Conservation (phyloP, 2,113 vertebrate species). For the Neolamprologus fasciatus region DNA sequence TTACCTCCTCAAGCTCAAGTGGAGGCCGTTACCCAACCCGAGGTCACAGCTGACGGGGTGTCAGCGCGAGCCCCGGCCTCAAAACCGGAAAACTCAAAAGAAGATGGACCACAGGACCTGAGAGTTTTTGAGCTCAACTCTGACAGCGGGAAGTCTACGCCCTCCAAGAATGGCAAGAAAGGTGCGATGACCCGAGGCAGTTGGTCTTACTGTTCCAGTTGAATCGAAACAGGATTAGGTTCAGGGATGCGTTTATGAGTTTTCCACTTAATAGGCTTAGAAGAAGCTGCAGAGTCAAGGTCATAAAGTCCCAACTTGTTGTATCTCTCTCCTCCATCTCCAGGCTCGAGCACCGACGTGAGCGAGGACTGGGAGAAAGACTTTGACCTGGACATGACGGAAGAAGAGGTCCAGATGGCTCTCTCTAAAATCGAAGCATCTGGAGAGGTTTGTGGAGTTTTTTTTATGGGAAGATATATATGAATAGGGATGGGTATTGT, state of each 20-base stretch:
- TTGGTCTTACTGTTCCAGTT: not conserved
- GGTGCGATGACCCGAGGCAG: conserved; percentile 59
- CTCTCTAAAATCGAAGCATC: conserved; percentile 85
- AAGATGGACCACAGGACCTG: conserved; percentile 84
- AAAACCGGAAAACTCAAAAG: conserved; percentile 74
- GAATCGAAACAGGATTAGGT: not conserved
- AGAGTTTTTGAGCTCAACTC: conserved; percentile 96
- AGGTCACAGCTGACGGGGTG: conserved; percentile 4
- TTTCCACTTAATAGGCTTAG: not conserved
- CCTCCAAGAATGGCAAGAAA: conserved; percentile 97
- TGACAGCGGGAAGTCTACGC: conserved; percentile 94
- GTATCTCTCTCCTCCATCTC: not conserved
- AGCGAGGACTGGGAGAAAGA: conserved; percentile 99
- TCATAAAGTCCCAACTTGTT: not conserved
- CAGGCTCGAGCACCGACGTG: conserved; percentile 95
- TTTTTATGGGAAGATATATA: not conserved
- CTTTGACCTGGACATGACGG: conserved; percentile 97
- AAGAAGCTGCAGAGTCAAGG: not conserved
- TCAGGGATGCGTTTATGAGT: not conserved
- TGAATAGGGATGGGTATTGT: not conserved
- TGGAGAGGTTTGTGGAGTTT: conserved; percentile 72
- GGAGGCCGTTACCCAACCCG: not conserved
- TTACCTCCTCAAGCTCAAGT: not conserved
- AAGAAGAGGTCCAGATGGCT: conserved; percentile 93
- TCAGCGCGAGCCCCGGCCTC: not conserved